Base-by-base conservation (phyloP, 2,113 vertebrate species). In the Bubalus kerabau region DNA sequence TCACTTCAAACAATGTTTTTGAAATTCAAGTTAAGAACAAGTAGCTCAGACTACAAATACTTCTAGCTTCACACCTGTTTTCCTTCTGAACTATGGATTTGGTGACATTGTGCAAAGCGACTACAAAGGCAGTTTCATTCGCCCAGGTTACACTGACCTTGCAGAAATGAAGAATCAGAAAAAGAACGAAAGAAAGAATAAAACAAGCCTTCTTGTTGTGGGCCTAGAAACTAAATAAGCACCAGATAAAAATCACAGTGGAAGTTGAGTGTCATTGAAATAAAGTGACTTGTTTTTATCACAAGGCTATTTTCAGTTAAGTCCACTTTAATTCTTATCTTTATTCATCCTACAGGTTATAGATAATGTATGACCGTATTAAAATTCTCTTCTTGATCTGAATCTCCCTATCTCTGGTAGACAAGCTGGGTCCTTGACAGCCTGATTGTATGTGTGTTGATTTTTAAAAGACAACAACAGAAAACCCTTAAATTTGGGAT, bases 221-320 rank as follows among this genome's bases (percentile, higher is more conserved):
- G 56, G 82, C 64, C 57, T 67, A 24, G 8, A 36, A 95, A 90
- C 81, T 96, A 98, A 97, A 98, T 98, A 97, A 97, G 67, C 80
- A 57, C 15, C 9, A 97, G 98, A 98, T 98, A 97, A 98, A 95
- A 97, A 98, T 98, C 98, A 95, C 30, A 97, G 91, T 92, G 54
- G 43, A 97, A 97, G 93, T 94, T 74, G 80, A 90, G 93, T 98
- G 97, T 96, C 97, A 96, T 97, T 98, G 81, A 98, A 98, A 98
- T 94, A 98, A 97, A 98, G 93, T 94, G 95, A 98, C 97, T 98
- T 97, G 83, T 95, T 98, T 98, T 90, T 95, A 94, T 98, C 97
- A 52, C 95, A 97, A 95, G 96, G 95, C 91, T 93, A 96, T 94
- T 98, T 87, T 90, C 91, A 87, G 97, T 96, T 93, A 95, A 96